Evolutionary conservation across 2,797 vertebrate genomes (phyloP), one percentile per base, ranked within the genome.

Genomic region (Arctocebus calabarensis): DNA sequence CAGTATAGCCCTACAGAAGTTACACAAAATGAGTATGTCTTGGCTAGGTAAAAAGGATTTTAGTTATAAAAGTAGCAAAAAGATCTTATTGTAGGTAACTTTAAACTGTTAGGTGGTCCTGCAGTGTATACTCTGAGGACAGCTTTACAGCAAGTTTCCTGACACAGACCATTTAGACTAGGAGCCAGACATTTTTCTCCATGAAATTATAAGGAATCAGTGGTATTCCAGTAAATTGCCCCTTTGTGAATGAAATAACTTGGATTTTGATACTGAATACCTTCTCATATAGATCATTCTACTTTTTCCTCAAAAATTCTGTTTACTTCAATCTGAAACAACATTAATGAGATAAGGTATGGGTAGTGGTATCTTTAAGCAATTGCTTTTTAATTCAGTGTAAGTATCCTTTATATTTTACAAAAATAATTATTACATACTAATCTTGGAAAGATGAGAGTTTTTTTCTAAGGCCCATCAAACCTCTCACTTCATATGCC

Each of bases 81-180:
- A 70, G 95, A 74, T 73, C 85, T 81, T 71, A 94, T 4, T 94
- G 85, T 71, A 37, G 91, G 71, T 74, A n/a, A 57, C 27, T 79
- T 79, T 78, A 43, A 87, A 88, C 79, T 85, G 62, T 75, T 40
- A 90, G 95, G 94, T 92, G 95, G 96, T 79, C 96, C 68, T 88
- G 25, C 48, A 70, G 64, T 14, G 2, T 73, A 71, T 71, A 73
- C 94, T 91, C 97, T 74, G 45, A 91, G 92, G 92, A 93, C 84
- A 79, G 66, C 81, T 94, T 87, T 92, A 77, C 55, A 78, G 92
- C 78, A 77, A 88, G 84, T 23, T 68, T 93, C 37, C 94, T 45
- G 88, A 95, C 86, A 96, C 85, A 95, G 95, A 84, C 57, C 97
- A 94, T 94, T 96, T 94, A 94, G 59, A 92, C 64, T 57, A 25